Conservation (phyloP, 2,113 vertebrate species). For the human region DNA sequence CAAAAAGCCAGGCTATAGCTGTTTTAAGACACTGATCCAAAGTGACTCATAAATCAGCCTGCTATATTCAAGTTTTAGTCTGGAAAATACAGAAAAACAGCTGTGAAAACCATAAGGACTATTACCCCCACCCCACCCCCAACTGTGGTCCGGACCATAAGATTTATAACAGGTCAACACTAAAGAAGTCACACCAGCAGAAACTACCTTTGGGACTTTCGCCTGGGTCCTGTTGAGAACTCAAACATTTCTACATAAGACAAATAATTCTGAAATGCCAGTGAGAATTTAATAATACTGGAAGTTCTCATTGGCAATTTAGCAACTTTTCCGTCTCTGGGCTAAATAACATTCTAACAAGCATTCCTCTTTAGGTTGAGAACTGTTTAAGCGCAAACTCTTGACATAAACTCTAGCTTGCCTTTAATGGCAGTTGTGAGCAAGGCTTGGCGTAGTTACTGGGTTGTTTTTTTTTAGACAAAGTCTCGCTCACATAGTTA, state of each 20-base stretch:
- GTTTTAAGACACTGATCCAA: slow-evolving; percentile 94
- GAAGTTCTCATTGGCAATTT: slow-evolving; percentile 13
- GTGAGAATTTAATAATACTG: slow-evolving; percentile 61
- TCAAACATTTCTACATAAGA: slow-evolving; percentile 64
- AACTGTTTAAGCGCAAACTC: slow-evolving; percentile 1
- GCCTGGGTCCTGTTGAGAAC: slow-evolving; percentile 65
- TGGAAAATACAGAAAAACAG: slow-evolving; percentile 90
- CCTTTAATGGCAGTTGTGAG: slow-evolving; percentile 57
- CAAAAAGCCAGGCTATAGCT: slow-evolving; percentile 90
- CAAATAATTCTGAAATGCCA: slow-evolving; percentile 62
- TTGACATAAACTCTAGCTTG: slow-evolving; percentile 53
- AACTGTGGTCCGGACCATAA: slow-evolving; percentile 72
- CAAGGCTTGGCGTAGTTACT: slow-evolving; percentile 40
- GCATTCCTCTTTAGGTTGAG: background rate
- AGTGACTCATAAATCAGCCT: slow-evolving; percentile 95
- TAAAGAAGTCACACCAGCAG: slow-evolving; percentile 78
- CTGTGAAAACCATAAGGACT: slow-evolving; percentile 87
- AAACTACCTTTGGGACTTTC: slow-evolving; percentile 79
- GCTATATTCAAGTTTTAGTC: slow-evolving; percentile 89
- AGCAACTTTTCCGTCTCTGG: slow-evolving; percentile 13
- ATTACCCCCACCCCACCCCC: slow-evolving; percentile 53
- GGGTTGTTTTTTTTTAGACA: no score
- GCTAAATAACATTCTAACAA: slow-evolving; percentile 49
- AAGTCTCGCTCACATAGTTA: slow-evolving; percentile 17
- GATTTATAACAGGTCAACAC: slow-evolving; percentile 81